phyloP scores from a whole-genome alignment of 2,888 invertebrate genomes.

The Caenorhabditis sp. region DNA sequence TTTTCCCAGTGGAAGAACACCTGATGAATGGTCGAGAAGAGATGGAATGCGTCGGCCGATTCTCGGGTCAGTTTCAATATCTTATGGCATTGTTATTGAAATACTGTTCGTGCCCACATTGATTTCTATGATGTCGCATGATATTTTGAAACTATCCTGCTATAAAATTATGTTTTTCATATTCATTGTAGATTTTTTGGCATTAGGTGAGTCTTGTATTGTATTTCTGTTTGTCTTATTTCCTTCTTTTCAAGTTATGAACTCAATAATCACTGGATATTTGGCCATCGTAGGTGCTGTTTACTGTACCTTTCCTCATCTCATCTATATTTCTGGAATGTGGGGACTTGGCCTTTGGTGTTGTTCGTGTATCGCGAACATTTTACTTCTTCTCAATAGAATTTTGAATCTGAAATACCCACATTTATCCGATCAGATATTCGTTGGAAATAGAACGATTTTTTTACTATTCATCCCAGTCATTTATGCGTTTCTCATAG shows the following conservation, averaged over 20 bases:
- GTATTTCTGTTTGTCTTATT: background rate
- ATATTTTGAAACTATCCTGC: slow-evolving; percentile 5
- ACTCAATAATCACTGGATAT: slow-evolving; percentile 6
- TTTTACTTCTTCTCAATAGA: slow-evolving; percentile 6
- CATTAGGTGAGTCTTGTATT: background rate
- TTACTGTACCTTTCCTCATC: slow-evolving; percentile 6
- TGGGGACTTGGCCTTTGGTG: slow-evolving; percentile 2
- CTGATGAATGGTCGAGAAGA: background rate
- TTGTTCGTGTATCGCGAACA: slow-evolving; percentile 2
- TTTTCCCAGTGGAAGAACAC: background rate
- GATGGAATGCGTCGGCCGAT: background rate
- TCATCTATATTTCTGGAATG: slow-evolving; percentile 8
- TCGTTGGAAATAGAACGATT: background rate
- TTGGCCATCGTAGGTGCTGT: slow-evolving; percentile 3
- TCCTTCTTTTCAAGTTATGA: background rate
- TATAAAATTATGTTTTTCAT: slow-evolving; percentile 13
- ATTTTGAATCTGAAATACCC: slow-evolving; percentile 2
- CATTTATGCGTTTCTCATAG: background rate
- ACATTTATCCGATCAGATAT: background rate
- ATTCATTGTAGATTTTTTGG: background rate
- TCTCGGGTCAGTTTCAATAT: background rate
- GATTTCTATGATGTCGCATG: background rate
- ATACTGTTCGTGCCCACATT: slow-evolving; percentile 1
- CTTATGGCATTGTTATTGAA: background rate
- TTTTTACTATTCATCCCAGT: slow-evolving; percentile 3